Conservation (phyloP, 2,113 vertebrate species). For the Nyctereutes procyonoides region DNA sequence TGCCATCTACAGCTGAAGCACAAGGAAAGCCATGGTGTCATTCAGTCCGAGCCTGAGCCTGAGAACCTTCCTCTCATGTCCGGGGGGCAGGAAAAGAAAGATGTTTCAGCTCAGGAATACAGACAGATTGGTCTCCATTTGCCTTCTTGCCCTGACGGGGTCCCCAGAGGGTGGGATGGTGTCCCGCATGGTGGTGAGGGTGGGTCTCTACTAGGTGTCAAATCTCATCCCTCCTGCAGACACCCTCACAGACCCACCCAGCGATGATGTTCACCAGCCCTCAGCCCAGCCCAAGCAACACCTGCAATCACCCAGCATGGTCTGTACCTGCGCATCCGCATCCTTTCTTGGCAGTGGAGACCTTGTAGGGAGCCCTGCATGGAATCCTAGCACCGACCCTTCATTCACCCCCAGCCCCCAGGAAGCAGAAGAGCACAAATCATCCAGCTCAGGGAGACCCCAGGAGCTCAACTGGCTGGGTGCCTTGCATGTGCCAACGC, state of each 20-base stretch:
- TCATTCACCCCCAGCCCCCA: background rate
- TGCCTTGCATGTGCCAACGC: fast-evolving
- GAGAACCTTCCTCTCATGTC: background rate
- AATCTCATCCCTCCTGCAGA: background rate
- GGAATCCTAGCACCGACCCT: fast-evolving
- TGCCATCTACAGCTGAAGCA: background rate
- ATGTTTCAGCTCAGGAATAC: background rate
- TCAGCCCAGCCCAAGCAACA: background rate
- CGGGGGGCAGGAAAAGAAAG: background rate
- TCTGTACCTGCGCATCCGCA: fast-evolving
- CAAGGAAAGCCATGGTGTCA: background rate
- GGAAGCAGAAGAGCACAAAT: background rate
- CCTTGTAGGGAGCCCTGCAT: background rate
- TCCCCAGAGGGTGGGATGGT: background rate
- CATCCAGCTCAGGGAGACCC: background rate
- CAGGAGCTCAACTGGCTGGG: background rate
- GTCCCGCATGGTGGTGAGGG: background rate
- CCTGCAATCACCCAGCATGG: fast-evolving
- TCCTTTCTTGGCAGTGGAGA: background rate
- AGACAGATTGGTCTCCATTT: background rate
- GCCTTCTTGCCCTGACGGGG: no score
- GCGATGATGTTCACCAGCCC: background rate
- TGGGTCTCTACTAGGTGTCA: background rate
- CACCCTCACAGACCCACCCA: background rate
- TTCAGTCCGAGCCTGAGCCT: background rate